phyloP scores from a whole-genome alignment of 2,888 invertebrate genomes.

The Aleiodes alternator region DNA sequence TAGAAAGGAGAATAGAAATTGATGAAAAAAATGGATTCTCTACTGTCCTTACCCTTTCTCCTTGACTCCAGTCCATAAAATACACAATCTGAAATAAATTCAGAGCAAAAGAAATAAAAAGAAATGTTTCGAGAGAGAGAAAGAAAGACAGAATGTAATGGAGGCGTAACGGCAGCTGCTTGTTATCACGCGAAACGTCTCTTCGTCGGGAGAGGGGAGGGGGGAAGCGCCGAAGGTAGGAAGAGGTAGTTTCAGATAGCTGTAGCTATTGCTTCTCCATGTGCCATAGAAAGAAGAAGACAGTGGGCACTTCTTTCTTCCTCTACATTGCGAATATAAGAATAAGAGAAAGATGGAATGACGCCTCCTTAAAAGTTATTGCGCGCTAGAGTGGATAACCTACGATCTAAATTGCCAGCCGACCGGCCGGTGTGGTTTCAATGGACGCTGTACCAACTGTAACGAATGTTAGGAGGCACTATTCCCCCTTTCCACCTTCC shows the following conservation, averaged over 20 bases:
- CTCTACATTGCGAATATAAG: constrained; percentile 19
- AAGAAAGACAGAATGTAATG: constrained; percentile 42
- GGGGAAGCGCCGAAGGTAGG: constrained; percentile 33
- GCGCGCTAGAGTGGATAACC: constrained; percentile 60
- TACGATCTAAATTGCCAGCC: constrained; percentile 61
- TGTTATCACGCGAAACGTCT: constrained; percentile 46
- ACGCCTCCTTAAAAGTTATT: constrained; percentile 56
- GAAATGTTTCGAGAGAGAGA: not conserved
- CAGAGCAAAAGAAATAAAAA: not conserved
- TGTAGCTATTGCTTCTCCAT: constrained; percentile 17
- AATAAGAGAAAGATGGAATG: constrained; percentile 37
- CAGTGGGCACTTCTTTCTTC: constrained; percentile 10
- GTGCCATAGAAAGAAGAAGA: constrained; percentile 9
- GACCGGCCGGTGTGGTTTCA: constrained; percentile 43
- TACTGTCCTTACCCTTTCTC: too few species aligned
- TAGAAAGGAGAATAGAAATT: too few species aligned
- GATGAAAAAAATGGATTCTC: too few species aligned
- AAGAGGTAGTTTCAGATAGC: constrained; percentile 32
- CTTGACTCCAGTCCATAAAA: not conserved
- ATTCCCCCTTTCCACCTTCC: constrained; percentile 12
- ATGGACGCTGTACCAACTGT: constrained; percentile 45
- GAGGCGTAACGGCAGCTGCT: constrained; percentile 48
- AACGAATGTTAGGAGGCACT: constrained; percentile 44
- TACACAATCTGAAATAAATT: not conserved
- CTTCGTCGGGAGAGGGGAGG: not conserved